Base-by-base conservation (phyloP, 1,140 invertebrate species). In the Pseudomyrmex gracilis region DNA sequence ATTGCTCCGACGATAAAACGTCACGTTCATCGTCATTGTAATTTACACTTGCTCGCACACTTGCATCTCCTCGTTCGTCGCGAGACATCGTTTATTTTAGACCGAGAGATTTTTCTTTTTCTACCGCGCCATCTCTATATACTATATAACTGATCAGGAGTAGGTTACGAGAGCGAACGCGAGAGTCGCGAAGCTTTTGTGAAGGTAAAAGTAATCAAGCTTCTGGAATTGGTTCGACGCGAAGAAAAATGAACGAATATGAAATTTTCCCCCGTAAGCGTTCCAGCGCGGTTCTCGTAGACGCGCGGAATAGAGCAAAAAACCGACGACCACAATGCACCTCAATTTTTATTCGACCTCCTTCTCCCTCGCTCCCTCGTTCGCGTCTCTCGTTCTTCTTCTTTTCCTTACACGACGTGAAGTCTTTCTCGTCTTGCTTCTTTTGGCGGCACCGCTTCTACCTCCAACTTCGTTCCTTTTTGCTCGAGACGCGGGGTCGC, bases 211-310 rank as follows among this genome's bases (percentile, higher is more conserved):
- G 83, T 90, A 90, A 90, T 90, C 86, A 90, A 89, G 89, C 90
- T 90, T 84, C 90, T 89, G 89, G 90, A 90, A 90, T 90, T 90
- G 87, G 89, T 70, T 55, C 43, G 78, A 83, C 55, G 34, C 34
- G 67, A 85, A 71, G 73, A 87, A 67, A 88, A 89, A 87, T 87
- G 73, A 74, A 87, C 85, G 84, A 90, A 88, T 76, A 86, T 83
- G 86, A 92, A 90, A 88, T 88, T 91, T 85, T 87, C 86, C 87
- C 87, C 83, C 73, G 87, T 85, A 86, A 89, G 89, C 91, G 84
- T 78, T 78, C 77, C 76, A 83, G 55, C 49, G 58, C 49, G 58
- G 34, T 17, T 71, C 43, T 71, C 43, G 68, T 63, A 71, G 85
- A 80, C 60, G 77, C 34, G 74, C 34, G 74, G 60, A 76, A 76